Conservation (phyloP, 2,888 invertebrate species). For the Drosophila gaucha region DNA sequence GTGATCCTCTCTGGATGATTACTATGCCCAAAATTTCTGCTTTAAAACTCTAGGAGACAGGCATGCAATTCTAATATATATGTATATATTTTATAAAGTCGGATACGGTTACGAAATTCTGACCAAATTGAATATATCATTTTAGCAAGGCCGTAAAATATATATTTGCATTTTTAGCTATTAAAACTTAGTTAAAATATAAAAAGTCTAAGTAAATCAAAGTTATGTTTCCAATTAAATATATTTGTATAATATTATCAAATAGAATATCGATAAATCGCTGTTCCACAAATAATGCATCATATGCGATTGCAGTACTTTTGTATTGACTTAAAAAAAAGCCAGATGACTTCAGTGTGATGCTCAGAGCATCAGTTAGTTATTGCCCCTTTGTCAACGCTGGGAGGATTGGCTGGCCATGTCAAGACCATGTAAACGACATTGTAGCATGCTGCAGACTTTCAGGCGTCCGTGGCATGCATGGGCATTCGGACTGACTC, state of each 20-base stretch:
- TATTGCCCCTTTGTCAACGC: too few relatives aligned
- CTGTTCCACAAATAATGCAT: constrained; percentile 6
- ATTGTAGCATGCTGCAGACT: constrained; percentile 47
- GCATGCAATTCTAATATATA: too few relatives aligned
- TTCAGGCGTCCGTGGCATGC: constrained; percentile 39
- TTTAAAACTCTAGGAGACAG: too few relatives aligned
- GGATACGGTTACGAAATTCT: too few relatives aligned
- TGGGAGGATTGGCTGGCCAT: constrained; percentile 1
- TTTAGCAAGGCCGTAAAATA: too few relatives aligned
- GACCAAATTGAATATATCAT: too few relatives aligned
- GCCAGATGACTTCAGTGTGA: constrained; percentile 31
- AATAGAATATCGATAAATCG: background rate
- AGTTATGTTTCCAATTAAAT: background rate
- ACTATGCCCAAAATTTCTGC: too few relatives aligned
- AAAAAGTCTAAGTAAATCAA: too few relatives aligned
- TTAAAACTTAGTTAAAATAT: too few relatives aligned
- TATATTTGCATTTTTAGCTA: too few relatives aligned
- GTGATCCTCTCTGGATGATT: too few relatives aligned
- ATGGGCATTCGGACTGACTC: constrained; percentile 24
- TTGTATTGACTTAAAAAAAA: constrained; percentile 49
- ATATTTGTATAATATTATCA: background rate
- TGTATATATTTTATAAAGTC: too few relatives aligned
- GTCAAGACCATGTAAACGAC: constrained; percentile 28
- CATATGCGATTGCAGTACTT: constrained; percentile 10
- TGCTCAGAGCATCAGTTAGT: constrained; percentile 6